A percentile compares a stretch with the other conserved stretches of the same genome.
phyloP scores from a whole-genome alignment of 2,113 vertebrate genomes.

The Vanacampus margaritifer region DNA sequence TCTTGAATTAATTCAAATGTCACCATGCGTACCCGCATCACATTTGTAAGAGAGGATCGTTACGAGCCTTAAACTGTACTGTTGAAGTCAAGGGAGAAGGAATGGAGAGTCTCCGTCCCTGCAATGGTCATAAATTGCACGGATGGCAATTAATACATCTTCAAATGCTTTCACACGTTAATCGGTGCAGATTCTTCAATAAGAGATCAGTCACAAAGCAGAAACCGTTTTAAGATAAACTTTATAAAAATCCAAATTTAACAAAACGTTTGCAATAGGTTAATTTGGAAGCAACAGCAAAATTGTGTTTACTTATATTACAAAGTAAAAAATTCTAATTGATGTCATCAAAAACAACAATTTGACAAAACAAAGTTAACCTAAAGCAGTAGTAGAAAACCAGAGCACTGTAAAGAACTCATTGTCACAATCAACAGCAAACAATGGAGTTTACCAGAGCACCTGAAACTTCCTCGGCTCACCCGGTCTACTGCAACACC shows the following conservation, averaged over 20 bases:
- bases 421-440: not conserved
- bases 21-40: too few relatives aligned
- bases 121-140: too few relatives aligned
- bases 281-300: not conserved
- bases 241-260: conserved; percentile 37
- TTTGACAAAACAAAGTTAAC: conserved; percentile 6
- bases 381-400: conserved; percentile 18
- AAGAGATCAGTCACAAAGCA: not conserved
- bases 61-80: too few relatives aligned
- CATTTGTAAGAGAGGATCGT: too few relatives aligned
- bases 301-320: conserved; percentile 5
- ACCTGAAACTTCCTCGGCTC: conserved; percentile 4
- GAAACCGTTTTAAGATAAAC: conserved; percentile 24
- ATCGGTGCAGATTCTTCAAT: not conserved
- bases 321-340: conserved; percentile 2
- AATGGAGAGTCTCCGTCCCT: too few relatives aligned
- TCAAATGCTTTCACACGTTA: too few relatives aligned
- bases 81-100: too few relatives aligned
- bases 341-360: conserved; percentile 3
- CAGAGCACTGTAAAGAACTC: not conserved
- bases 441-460: conserved; percentile 19
- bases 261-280: conserved; percentile 8
- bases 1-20: too few relatives aligned
- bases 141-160: too few relatives aligned
- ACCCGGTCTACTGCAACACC: not conserved